Conservation (phyloP, 2,797 vertebrate genomes). For the Scolopax rusticola region DNA sequence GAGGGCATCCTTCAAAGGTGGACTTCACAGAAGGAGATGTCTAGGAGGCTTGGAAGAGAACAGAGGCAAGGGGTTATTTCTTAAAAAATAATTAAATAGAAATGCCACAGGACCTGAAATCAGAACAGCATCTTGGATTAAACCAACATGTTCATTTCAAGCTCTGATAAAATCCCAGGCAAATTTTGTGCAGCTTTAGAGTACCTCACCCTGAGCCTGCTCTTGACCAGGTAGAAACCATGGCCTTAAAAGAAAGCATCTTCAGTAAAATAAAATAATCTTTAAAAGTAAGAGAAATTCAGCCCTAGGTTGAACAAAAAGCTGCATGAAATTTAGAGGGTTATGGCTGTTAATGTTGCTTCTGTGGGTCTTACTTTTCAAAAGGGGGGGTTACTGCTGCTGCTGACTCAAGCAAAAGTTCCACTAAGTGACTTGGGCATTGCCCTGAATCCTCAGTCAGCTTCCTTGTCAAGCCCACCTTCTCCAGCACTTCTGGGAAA, state of each 20-base stretch:
- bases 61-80: neutral
- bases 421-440: neutral
- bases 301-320: neutral
- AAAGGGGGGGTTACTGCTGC: neutral
- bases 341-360: neutral
- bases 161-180: neutral
- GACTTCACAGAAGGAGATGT: neutral
- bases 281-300: neutral
- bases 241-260: neutral
- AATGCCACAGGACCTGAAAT: neutral
- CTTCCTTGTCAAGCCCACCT: neutral
- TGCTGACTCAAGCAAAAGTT: neutral
- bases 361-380: neutral
- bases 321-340: neutral
- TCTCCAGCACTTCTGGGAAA: conserved; percentile 29
- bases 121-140: neutral
- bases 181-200: neutral
- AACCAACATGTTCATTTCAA: neutral
- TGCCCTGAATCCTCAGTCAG: neutral
- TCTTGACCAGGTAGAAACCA: neutral
- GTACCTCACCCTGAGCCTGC: neutral
- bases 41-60: neutral
- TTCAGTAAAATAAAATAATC: neutral
- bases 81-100: neutral
- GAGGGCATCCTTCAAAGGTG: neutral